These are phyloP conservation scores for Stratiomys singularior DNA, from an alignment of 2,888 invertebrate species.

Conservation along the genomic window DNA sequence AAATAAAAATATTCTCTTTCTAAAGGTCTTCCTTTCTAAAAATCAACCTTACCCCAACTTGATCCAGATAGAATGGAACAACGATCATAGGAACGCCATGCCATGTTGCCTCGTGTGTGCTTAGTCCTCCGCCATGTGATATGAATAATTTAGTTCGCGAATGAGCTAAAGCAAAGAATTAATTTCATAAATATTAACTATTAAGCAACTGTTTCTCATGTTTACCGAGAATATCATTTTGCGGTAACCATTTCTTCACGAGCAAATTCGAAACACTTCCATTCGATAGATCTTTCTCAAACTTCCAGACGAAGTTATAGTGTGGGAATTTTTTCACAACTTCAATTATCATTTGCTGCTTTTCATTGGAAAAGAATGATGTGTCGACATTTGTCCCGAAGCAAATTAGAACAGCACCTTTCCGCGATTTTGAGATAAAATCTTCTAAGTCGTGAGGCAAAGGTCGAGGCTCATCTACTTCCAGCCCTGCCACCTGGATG, in stretches of 20 bases:
- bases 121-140: constrained; percentile 51
- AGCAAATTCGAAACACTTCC: constrained; percentile 60
- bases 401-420: constrained; percentile 56
- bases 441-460: constrained; percentile 49
- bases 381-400: constrained; percentile 55
- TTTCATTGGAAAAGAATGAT: constrained; percentile 46
- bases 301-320: constrained; percentile 58
- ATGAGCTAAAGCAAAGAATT: constrained; percentile 40
- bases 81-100: constrained; percentile 52
- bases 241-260: constrained; percentile 66
- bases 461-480: constrained; percentile 52
- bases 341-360: constrained; percentile 53
- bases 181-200: not conserved
- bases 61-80: constrained; percentile 52
- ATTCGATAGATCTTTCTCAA: constrained; percentile 53
- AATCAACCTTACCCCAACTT: constrained; percentile 12
- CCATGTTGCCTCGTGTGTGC: constrained; percentile 53
- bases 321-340: constrained; percentile 55
- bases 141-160: constrained; percentile 53
- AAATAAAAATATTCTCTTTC: not conserved
- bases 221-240: constrained; percentile 63
- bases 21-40: too few relatives aligned
- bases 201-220: not conserved
- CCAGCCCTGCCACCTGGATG: constrained; percentile 54
- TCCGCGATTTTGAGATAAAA: constrained; percentile 53